Conservation (phyloP, 1,140 invertebrate species). For the Lerema accius region DNA sequence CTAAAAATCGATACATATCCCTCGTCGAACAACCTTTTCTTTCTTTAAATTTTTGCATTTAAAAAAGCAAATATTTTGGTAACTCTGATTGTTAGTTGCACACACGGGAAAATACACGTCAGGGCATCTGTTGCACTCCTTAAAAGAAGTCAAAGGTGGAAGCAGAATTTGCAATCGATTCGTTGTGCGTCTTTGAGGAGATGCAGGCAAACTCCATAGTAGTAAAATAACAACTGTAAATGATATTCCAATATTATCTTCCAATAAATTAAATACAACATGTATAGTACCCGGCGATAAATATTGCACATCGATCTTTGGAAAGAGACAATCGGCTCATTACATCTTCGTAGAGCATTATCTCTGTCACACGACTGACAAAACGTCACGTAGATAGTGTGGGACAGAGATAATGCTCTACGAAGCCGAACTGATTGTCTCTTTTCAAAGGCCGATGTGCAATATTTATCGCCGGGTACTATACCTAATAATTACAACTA, state of each 20-base stretch:
- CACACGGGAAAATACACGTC: conserved; percentile 58
- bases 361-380: no score
- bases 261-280: no score
- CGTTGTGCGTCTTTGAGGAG: background rate
- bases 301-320: no score
- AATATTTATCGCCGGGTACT: no score
- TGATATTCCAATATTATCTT: background rate
- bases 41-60: conserved; percentile 35
- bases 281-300: no score
- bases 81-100: conserved; percentile 45
- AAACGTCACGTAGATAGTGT: no score
- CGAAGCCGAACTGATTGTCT: no score
- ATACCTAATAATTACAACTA: no score
- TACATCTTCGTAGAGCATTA: no score
- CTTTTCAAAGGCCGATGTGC: no score
- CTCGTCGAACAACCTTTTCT: conserved; percentile 37
- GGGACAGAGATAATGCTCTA: no score
- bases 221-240: background rate
- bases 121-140: conserved; percentile 42
- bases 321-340: no score
- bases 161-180: background rate
- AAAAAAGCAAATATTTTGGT: conserved; percentile 52
- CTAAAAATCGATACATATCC: conserved; percentile 53
- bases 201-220: background rate
- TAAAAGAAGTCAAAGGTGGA: background rate